Evolutionary conservation across 2,113 vertebrate species (phyloP), one percentile per base, ranked within the genome.

Genomic region (Colaptes auratus): DNA sequence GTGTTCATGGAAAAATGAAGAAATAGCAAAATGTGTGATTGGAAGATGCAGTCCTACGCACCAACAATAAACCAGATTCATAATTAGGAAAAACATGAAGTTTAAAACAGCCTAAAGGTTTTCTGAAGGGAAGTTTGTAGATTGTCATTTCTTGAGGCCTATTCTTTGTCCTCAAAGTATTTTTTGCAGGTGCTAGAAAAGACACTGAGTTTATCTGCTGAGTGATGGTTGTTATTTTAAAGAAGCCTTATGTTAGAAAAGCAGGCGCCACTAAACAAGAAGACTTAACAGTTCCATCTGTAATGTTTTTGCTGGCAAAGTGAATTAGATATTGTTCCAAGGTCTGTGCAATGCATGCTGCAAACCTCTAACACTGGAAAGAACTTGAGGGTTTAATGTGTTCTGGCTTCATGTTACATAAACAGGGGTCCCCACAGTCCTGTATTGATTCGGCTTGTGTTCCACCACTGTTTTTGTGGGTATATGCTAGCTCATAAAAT

Each of bases 401-500:
- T 95, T 94, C 92, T 95, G 95, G 97, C 92, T 96, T 96, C 96
- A 94, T 2, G 83, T 97, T 98, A 93, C 89, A 94, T 96, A 97
- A 97, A 96, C 94, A 96, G 90, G 86, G 85, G 91, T 97, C 96
- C 92, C 95, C 24, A 52, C 52, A 93, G 97, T 92, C 95, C 95
- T 89, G 79, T 96, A 96, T 94, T 96, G 95, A 95, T 95, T 95
- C 91, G 95, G 77, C 96, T 94, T 96, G 92, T 96, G 90, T 95
- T 96, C 94, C 92, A 96, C 92, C 93, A 91, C 93, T 95, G 89
- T 75, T 96, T 97, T 95, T 97, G 96, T 94, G 95, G 94, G 91
- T 96, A 93, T 96, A 90, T 92, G 90, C 87, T 93, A 97, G 85
- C 88, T 87, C 74, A 87, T 97, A 96, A 97, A 97, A 97, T 92